Base-by-base conservation (phyloP, 2,797 vertebrate genomes). In the Typhlichthys eigenmanni region DNA sequence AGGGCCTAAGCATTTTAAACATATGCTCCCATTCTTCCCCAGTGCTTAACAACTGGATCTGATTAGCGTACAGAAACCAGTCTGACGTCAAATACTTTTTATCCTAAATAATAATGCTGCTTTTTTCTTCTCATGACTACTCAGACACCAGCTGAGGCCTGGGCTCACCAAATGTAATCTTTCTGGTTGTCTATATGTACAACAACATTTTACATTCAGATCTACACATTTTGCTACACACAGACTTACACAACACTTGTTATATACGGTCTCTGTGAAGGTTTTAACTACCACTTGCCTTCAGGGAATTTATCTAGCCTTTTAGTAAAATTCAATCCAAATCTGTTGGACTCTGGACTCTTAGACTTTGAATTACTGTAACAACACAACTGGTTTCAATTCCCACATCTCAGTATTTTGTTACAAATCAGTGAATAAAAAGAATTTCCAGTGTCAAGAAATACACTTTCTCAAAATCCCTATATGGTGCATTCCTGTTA, bases 61-160 rank as follows among this genome's bases (percentile, higher is more conserved):
- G 3, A 17, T n/a, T 47, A 57, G 32, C 45, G 24, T n/a, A 47
- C 82, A 80, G 76, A 82, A 73, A 66, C 78, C 75, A 61, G 78
- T 55, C 78, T 78, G 76, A 65, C 7, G 2, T 66, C 32, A 11
- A 17, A 67, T 54, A 57, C 49, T 29, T 9, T 43, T 38, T 2
- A 57, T 13, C 38, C 47, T 34, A 47, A 56, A 24, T 61, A 55
- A 45, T 34, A 46, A 53, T 38, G 5, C 13, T 52, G 43, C 19
- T 16, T n/a, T 10, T 58, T 54, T 63, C 47, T n/a, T 75, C 24
- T 34, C 4, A 58, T 72, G 77, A 84, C 59, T 54, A 12, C 79
- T 87, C 83, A 87, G 78, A 85, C 74, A 83, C 88, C 88, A 82
- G 86, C 89, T 88, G 87, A 88, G 79, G 53, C 65, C 73, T 62